Evolutionary conservation across 2,888 invertebrate genomes (phyloP).

Genomic region (Pycnomerus fuliginosus): DNA sequence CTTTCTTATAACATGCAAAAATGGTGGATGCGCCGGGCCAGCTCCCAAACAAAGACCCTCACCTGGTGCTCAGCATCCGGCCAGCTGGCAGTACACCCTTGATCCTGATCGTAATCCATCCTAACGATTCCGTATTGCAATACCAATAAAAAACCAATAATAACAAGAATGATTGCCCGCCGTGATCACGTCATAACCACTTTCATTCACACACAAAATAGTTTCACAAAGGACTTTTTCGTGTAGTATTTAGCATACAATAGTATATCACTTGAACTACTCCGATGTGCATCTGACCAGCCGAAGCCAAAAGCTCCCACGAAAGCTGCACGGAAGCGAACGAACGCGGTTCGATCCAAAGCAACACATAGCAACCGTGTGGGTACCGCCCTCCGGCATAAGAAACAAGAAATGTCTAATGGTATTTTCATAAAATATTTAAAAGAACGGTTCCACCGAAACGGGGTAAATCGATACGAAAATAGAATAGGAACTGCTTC

Average conservation of each 20-base stretch:
- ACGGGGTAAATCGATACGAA: too few species aligned
- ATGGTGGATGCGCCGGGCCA: constrained; percentile 9
- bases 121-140: too few species aligned
- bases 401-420: constrained; percentile 21
- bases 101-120: constrained; percentile 37
- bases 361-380: constrained; percentile 50
- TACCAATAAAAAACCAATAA: too few species aligned
- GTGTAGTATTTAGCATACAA: too few species aligned
- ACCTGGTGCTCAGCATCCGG: constrained; percentile 49
- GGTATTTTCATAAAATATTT: constrained; percentile 20
- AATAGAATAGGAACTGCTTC: too few species aligned
- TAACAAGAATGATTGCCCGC: too few species aligned
- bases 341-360: constrained; percentile 50
- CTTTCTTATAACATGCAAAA: too few species aligned
- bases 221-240: too few species aligned
- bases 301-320: constrained; percentile 40
- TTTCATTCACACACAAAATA: too few species aligned
- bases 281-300: constrained; percentile 34
- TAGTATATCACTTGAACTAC: constrained; percentile 17
- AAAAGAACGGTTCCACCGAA: constrained; percentile 14
- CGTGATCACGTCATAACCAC: too few species aligned
- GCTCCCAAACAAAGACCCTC: constrained; percentile 4
- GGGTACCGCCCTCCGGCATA: constrained; percentile 38
- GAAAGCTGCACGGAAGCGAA: constrained; percentile 39
- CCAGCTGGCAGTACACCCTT: constrained; percentile 45